Conservation (phyloP, 2,888 invertebrate species). For the Dynastes hyllus region DNA sequence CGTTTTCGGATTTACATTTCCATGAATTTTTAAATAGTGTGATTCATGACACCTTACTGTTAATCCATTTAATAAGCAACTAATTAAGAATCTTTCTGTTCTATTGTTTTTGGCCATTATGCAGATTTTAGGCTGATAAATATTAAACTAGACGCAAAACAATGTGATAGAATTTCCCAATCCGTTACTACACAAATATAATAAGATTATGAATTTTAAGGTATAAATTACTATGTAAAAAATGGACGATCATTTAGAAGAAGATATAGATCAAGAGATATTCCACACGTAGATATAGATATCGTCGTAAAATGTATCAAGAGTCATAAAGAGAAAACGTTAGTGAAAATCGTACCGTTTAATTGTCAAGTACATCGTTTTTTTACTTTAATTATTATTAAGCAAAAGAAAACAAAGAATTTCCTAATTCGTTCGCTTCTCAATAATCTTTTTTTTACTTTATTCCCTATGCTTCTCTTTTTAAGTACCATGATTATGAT, state of each 20-base stretch:
- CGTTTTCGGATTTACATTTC: too few relatives aligned
- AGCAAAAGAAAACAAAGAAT: conserved; percentile 33
- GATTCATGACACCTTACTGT: too few relatives aligned
- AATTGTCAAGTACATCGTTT: conserved; percentile 34
- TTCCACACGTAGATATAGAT: conserved; percentile 13
- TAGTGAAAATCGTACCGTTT: conserved; percentile 26
- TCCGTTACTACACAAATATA: neutral
- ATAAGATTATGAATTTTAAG: neutral
- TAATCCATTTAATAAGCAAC: too few relatives aligned
- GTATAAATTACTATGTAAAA: conserved; percentile 34
- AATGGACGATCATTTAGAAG: conserved; percentile 24
- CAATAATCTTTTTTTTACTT: neutral
- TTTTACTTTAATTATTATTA: neutral
- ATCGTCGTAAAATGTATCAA: conserved; percentile 6
- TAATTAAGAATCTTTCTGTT: too few relatives aligned
- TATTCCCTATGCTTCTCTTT: neutral
- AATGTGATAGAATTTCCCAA: conserved; percentile 3
- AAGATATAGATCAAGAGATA: conserved; percentile 8
- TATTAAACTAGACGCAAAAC: neutral
- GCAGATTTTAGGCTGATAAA: neutral
- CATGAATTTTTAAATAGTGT: too few relatives aligned
- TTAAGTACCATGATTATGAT: conserved; percentile 35
- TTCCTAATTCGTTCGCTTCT: neutral
- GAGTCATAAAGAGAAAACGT: conserved; percentile 9
- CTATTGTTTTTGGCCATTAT: too few relatives aligned